These are phyloP conservation scores for Hyperoplus lanceolatus DNA, from an alignment of 2,797 vertebrate genomes.

Conservation along the genomic window DNA sequence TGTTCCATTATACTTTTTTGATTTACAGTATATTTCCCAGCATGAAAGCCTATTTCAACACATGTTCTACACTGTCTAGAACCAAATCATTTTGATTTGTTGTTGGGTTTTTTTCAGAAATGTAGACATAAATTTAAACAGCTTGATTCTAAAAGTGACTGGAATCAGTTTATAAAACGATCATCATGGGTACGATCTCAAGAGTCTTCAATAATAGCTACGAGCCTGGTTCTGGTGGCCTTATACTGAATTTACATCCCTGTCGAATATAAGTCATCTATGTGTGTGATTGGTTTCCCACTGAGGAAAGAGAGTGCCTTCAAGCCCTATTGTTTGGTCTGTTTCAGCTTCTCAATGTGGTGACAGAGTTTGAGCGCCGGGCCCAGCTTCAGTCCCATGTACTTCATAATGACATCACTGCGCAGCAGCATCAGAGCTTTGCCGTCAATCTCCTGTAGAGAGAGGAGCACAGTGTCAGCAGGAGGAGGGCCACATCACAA, in stretches of 20 bases:
- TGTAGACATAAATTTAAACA: background rate
- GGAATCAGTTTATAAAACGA: constrained; percentile 12
- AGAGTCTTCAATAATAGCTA: constrained; percentile 16
- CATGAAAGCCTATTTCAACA: constrained; percentile 10
- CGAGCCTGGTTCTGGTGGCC: constrained; percentile 7
- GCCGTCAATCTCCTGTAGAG: constrained; percentile 94
- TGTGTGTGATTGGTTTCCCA: constrained; percentile 32
- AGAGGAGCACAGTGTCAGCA: constrained; percentile 41
- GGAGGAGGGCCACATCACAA: background rate
- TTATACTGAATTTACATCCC: constrained; percentile 33
- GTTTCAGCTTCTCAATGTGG: constrained; percentile 94
- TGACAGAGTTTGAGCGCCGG: constrained; percentile 95
- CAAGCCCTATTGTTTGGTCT: constrained; percentile 87
- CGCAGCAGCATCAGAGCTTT: constrained; percentile 93
- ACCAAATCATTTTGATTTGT: background rate
- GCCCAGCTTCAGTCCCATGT: constrained; percentile 96
- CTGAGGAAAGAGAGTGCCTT: constrained; percentile 17
- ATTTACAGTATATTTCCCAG: background rate
- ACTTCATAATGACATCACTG: constrained; percentile 97
- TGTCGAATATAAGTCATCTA: constrained; percentile 20
- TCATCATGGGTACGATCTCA: constrained; percentile 13
- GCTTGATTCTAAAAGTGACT: constrained; percentile 12
- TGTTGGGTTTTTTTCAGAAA: background rate
- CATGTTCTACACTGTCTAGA: background rate
- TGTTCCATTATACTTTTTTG: background rate